phyloP scores from a whole-genome alignment of 2,797 vertebrate species.

The Sebastes variabilis region DNA sequence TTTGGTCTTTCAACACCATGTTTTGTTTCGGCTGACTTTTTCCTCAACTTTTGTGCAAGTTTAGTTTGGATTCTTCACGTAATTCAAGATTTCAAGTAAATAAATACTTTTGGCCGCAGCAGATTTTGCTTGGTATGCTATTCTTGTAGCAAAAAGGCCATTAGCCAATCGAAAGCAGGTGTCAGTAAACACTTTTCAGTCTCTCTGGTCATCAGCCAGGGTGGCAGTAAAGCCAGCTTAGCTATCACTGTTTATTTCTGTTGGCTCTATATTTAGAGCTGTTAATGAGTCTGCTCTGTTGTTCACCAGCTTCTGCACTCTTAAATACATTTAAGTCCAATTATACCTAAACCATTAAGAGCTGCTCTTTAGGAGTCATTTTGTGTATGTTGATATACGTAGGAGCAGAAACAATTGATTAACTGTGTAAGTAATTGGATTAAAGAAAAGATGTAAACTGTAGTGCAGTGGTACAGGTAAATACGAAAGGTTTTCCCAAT shows the following conservation, averaged over 20 bases:
- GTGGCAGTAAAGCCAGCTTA: slow-evolving; percentile 49
- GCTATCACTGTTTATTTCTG: slow-evolving; percentile 29
- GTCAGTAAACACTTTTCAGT: slow-evolving; percentile 18
- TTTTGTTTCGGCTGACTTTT: neutral
- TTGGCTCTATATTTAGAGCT: slow-evolving; percentile 47
- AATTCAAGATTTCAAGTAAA: neutral
- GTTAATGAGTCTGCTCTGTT: slow-evolving; percentile 29
- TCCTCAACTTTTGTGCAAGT: neutral
- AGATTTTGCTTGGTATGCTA: neutral
- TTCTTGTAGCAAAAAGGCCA: neutral
- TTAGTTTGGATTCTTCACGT: neutral
- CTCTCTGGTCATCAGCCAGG: slow-evolving; percentile 25
- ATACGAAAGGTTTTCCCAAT: neutral
- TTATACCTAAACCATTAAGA: neutral
- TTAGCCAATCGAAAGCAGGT: slow-evolving; percentile 18
- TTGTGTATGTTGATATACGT: neutral
- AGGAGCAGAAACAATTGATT: neutral
- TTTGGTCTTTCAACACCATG: neutral
- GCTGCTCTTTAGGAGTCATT: neutral
- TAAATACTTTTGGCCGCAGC: neutral
- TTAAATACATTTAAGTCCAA: slow-evolving; percentile 7
- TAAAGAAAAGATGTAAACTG: neutral
- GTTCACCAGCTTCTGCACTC: slow-evolving; percentile 26
- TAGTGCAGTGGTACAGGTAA: neutral
- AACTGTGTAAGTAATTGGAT: too few species aligned